phyloP scores from a whole-genome alignment of 2,113 vertebrate species.

The Odontesthes bonariensis region DNA sequence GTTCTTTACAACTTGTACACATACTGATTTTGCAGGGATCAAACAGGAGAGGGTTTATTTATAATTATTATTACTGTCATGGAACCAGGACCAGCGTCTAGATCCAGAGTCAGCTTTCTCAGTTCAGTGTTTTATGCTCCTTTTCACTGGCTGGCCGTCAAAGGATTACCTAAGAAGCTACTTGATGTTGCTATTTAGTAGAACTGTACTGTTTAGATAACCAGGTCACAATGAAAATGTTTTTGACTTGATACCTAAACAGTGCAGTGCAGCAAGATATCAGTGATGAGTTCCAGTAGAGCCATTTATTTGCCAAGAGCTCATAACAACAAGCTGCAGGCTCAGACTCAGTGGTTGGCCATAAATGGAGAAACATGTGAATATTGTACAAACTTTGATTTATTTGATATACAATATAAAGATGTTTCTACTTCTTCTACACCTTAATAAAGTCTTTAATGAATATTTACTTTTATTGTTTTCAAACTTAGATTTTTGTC shows the following conservation, averaged over 20 bases:
- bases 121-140: too few species aligned
- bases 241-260: too few species aligned
- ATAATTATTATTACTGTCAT: neutral
- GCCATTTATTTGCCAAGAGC: neutral
- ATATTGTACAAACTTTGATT: neutral
- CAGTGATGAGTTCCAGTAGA: neutral
- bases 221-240: neutral
- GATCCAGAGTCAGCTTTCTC: neutral
- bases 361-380: conserved; percentile 14
- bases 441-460: neutral
- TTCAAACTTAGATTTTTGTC: neutral
- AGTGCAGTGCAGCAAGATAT: neutral
- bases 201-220: conserved; percentile 11
- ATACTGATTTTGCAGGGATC: conserved; percentile 26
- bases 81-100: neutral
- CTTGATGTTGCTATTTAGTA: neutral
- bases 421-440: conserved; percentile 4
- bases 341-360: neutral
- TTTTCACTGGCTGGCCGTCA: neutral
- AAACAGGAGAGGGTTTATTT: conserved; percentile 13
- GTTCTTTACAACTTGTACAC: neutral
- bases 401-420: neutral
- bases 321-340: conserved; percentile 8
- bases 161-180: neutral
- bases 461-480: conserved; percentile 4